Evolutionary conservation across 1,140 invertebrate genomes (phyloP).

Genomic region (Diorhabda sublineata): DNA sequence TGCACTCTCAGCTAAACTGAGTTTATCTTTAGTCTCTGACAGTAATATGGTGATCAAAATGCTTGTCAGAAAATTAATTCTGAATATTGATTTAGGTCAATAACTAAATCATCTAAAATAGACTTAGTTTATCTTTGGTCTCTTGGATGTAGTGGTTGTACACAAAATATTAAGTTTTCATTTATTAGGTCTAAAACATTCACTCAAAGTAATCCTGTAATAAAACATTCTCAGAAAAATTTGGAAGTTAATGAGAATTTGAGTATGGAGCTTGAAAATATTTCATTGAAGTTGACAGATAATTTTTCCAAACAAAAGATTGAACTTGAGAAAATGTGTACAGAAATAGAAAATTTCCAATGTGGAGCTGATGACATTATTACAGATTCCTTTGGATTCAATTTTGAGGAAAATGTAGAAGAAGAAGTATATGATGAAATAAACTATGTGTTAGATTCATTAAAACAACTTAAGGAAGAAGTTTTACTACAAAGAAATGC

Average conservation of each 20-base stretch:
- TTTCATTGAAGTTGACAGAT: slow-evolving; percentile 66
- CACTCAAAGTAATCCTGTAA: slow-evolving; percentile 57
- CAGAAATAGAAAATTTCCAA: slow-evolving; percentile 59
- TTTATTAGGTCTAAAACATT: slow-evolving; percentile 59
- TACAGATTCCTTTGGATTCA: slow-evolving; percentile 63
- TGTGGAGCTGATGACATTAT: slow-evolving; percentile 51
- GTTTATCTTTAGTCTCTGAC: no score
- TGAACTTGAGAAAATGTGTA: slow-evolving; percentile 63
- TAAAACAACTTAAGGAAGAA: slow-evolving; percentile 60
- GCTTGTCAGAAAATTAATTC: no score
- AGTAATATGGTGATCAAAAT: no score
- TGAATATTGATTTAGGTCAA: no score
- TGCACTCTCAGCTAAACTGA: no score
- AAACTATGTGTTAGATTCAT: slow-evolving; percentile 59
- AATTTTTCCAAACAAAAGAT: slow-evolving; percentile 63
- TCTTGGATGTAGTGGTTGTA: neutral
- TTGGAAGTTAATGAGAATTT: slow-evolving; percentile 49
- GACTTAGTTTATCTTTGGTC: slow-evolving; percentile 1
- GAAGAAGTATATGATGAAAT: slow-evolving; percentile 59
- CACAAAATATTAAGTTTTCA: slow-evolving; percentile 34
- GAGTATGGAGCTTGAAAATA: slow-evolving; percentile 70
- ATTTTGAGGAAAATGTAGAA: slow-evolving; percentile 57
- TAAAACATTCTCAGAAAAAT: slow-evolving; percentile 47
- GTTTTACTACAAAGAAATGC: slow-evolving; percentile 61
- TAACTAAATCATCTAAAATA: no score